Evolutionary conservation across 2,888 invertebrate species (phyloP).

Genomic region (Sympetrum striolatum): DNA sequence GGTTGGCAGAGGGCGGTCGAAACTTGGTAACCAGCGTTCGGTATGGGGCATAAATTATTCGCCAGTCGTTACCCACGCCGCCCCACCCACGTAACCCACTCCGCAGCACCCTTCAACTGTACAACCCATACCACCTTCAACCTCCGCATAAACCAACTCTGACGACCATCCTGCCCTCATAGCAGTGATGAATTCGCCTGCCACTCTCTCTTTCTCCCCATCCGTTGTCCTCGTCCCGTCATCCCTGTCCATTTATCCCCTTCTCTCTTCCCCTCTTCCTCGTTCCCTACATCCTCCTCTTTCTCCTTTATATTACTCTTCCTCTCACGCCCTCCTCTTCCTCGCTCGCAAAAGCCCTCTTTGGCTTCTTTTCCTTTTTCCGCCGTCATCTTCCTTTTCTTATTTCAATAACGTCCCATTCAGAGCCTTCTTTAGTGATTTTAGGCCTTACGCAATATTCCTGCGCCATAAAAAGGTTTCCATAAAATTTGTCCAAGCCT

Average conservation of each 20-base stretch:
- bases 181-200: not conserved
- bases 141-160: not conserved
- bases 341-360: not conserved
- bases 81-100: not conserved
- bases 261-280: no score
- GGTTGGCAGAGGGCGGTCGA: not conserved
- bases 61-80: not conserved
- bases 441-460: no score
- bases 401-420: not conserved
- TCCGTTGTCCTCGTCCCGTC: not conserved
- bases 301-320: not conserved
- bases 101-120: not conserved
- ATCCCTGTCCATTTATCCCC: not conserved
- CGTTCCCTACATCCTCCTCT: not conserved
- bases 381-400: not conserved
- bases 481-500: no score
- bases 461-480: no score
- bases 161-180: not conserved
- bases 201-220: not conserved
- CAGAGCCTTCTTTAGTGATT: not conserved
- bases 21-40: not conserved
- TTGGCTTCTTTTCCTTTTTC: not conserved
- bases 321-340: not conserved
- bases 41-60: constrained; percentile 17
- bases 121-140: not conserved